Base-by-base conservation (phyloP, 2,113 vertebrate species). In the Pterocles gutturalis region DNA sequence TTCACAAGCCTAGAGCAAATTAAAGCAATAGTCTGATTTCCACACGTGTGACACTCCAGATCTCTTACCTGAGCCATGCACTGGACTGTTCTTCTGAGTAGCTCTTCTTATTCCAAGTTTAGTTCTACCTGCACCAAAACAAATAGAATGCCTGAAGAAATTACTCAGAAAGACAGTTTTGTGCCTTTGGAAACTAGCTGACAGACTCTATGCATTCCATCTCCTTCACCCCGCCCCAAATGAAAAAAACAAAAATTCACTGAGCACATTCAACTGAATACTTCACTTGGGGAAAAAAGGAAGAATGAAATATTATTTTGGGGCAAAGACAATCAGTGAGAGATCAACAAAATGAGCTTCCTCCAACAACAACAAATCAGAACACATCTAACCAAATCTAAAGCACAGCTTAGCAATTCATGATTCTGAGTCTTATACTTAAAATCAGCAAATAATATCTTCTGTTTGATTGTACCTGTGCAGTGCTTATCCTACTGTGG, bases 71-170 rank as follows among this genome's bases (percentile, higher is more conserved):
- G 69, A 80, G 43, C 4, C 36, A 46, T 5, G 8, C 31, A 5
- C 20, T 12, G 34, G 5, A 60, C 5, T 31, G 19, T 8, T 73
- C 8, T 4, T 38, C 31, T 12, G 54, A 65, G 29, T 3, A 48
- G 5, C 3, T 17, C 0, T 2, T 76, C 9, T 0, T 43, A 2
- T 18, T 65, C 2, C 3, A 58, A 0, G 0, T 5, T 34, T 57
- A 70, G 1, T 13, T 53, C 1, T 13, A 77, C 3, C 96, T 93
- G 77, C 45, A 89, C 8, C 66, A 53, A 91, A 93, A 29, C 28
- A 95, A 89, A 87, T 3, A 46, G 22, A 86, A 60, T 28, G 87
- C 2, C 11, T 41, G 41, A 11, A 81, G 22, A 89, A 93, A 95
- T 60, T 24, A 87, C 46, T 66, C 34, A 73, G 45, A 90, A 94